Conservation (phyloP, 1,140 invertebrate genomes). For the Chrysomallon squamiferum region DNA sequence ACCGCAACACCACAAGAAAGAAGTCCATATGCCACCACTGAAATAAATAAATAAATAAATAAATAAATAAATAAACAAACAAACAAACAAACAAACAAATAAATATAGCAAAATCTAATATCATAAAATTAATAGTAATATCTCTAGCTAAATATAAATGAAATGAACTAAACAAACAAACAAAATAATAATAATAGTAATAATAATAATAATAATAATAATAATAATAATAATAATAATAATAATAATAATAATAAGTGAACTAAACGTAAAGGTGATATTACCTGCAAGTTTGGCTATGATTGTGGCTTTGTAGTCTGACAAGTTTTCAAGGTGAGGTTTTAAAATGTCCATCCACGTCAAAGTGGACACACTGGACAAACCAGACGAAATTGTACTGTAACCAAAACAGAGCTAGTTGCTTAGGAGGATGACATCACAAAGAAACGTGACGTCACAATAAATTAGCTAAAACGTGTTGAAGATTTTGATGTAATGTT, state of each 20-base stretch:
- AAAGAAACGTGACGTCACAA: too few relatives aligned
- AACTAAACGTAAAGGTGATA: not conserved
- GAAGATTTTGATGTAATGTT: too few relatives aligned
- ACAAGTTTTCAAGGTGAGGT: slow-evolving; percentile 39
- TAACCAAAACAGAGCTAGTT: not conserved
- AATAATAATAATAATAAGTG: not conserved
- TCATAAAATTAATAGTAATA: not conserved
- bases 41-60: slow-evolving; percentile 10
- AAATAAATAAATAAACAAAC: not conserved
- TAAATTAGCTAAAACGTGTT: too few relatives aligned
- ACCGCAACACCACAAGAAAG: slow-evolving; percentile 78
- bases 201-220: not conserved
- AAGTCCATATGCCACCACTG: slow-evolving; percentile 73
- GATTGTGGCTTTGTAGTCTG: slow-evolving; percentile 49
- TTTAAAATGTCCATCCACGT: slow-evolving; percentile 83
- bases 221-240: not conserved
- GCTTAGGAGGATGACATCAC: too few relatives aligned
- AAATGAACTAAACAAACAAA: not conserved
- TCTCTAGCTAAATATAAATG: not conserved
- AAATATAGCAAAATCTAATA: not conserved
- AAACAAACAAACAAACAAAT: not conserved
- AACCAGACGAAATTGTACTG: slow-evolving; percentile 75
- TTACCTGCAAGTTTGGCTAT: slow-evolving; percentile 51
- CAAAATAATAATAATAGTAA: not conserved
- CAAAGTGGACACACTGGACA: slow-evolving; percentile 86